These are phyloP conservation scores for Ariolimax columbianus DNA, from an alignment of 2,888 invertebrate species.

Conservation along the genomic window DNA sequence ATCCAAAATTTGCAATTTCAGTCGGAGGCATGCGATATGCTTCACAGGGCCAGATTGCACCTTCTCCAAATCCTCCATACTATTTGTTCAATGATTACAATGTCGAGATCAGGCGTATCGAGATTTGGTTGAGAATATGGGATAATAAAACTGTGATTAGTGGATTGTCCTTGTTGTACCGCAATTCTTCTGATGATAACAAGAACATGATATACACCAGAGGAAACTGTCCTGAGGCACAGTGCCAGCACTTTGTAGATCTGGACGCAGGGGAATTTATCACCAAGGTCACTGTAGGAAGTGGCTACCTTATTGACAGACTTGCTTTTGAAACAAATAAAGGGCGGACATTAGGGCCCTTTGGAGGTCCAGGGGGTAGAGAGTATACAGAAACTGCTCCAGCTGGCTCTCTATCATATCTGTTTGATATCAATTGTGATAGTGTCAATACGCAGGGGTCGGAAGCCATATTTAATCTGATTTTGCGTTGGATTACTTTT, in stretches of 20 bases:
- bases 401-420: neutral
- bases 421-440: slow-evolving; percentile 43
- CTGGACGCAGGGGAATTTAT: slow-evolving; percentile 35
- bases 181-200: neutral
- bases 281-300: slow-evolving; percentile 27
- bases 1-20: neutral
- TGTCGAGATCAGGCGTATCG: slow-evolving; percentile 26
- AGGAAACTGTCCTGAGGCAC: neutral
- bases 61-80: neutral
- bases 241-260: neutral
- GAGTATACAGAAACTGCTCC: slow-evolving; percentile 24
- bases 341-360: slow-evolving; percentile 32
- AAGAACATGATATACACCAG: neutral
- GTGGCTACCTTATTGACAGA: slow-evolving; percentile 41
- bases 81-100: slow-evolving; percentile 19
- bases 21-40: slow-evolving; percentile 7
- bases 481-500: slow-evolving; percentile 39
- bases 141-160: slow-evolving; percentile 32
- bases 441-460: slow-evolving; percentile 19
- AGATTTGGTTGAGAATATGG: slow-evolving; percentile 42
- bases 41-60: slow-evolving; percentile 30
- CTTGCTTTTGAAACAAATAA: slow-evolving; percentile 39
- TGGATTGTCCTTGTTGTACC: slow-evolving; percentile 16
- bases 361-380: slow-evolving; percentile 34
- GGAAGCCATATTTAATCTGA: slow-evolving; percentile 36